These are phyloP conservation scores for Microtus oregoni DNA, from an alignment of 2,113 vertebrate species.

Conservation along the genomic window DNA sequence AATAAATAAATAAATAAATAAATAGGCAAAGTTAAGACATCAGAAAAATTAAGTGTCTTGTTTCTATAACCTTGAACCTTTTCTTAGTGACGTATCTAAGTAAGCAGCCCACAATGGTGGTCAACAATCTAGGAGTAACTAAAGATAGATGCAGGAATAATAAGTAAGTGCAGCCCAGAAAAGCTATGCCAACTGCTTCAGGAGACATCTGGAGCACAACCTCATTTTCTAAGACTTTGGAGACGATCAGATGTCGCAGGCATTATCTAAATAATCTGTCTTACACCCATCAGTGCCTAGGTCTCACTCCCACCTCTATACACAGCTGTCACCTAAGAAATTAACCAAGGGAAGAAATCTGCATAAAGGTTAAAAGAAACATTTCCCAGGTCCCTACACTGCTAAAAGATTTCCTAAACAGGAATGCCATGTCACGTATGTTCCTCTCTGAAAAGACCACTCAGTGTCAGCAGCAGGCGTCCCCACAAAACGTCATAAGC, in stretches of 20 bases:
- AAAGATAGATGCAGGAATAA: not conserved
- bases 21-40: not conserved
- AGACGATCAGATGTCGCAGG: conserved; percentile 13
- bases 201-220: not conserved
- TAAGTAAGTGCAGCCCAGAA: not conserved
- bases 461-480: not conserved
- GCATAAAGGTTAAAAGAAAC: not conserved
- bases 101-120: not conserved
- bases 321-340: not conserved
- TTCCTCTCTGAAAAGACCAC: not conserved
- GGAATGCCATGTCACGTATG: not conserved
- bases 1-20: not conserved
- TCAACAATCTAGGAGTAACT: not conserved
- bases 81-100: not conserved
- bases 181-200: not conserved
- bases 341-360: conserved; percentile 18
- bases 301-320: not conserved
- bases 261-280: not conserved
- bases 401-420: not conserved
- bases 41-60: not conserved
- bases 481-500: not conserved
- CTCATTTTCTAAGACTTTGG: conserved; percentile 9
- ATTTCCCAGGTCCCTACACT: not conserved
- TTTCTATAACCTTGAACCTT: not conserved
- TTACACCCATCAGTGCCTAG: not conserved